Conservation (phyloP, 2,113 vertebrate species). For the Mobula hypostoma region DNA sequence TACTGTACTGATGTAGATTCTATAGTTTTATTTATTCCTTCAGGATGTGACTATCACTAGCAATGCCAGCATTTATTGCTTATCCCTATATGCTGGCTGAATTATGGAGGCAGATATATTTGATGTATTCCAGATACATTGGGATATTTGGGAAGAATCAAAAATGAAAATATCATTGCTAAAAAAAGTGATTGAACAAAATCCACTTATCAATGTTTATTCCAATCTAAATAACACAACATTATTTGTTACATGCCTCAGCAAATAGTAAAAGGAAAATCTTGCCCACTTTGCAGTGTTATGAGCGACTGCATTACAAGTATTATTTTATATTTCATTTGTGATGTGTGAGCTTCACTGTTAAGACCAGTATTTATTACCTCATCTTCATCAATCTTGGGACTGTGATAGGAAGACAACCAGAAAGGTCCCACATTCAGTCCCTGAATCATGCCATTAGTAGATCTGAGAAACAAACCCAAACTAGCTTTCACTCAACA, state of each 20-base stretch:
- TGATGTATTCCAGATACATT: too few relatives aligned
- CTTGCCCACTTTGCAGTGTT: background rate
- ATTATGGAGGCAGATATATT: too few relatives aligned
- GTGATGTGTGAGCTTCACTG: too few relatives aligned
- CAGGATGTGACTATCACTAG: too few relatives aligned
- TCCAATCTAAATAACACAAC: background rate
- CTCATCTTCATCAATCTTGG: too few relatives aligned
- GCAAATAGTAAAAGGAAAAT: background rate
- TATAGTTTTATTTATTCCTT: too few relatives aligned
- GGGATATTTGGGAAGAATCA: background rate
- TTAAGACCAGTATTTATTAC: too few relatives aligned
- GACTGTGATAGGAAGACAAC: background rate
- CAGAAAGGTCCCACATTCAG: background rate
- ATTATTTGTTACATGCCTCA: background rate
- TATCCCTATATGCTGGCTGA: too few relatives aligned
- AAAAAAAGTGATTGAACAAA: background rate
- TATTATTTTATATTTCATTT: too few relatives aligned
- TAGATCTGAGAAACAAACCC: background rate
- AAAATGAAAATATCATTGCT: conserved; percentile 6
- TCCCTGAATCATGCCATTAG: background rate
- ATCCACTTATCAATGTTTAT: background rate
- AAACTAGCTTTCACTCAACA: background rate
- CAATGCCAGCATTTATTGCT: too few relatives aligned
- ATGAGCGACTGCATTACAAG: background rate
- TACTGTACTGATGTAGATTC: too few relatives aligned